Percentiles rank a stretch among this genome's conserved stretches.
These are phyloP conservation scores for Monopis laevigella DNA, from an alignment of 2,888 invertebrate species.

Conservation along the genomic window DNA sequence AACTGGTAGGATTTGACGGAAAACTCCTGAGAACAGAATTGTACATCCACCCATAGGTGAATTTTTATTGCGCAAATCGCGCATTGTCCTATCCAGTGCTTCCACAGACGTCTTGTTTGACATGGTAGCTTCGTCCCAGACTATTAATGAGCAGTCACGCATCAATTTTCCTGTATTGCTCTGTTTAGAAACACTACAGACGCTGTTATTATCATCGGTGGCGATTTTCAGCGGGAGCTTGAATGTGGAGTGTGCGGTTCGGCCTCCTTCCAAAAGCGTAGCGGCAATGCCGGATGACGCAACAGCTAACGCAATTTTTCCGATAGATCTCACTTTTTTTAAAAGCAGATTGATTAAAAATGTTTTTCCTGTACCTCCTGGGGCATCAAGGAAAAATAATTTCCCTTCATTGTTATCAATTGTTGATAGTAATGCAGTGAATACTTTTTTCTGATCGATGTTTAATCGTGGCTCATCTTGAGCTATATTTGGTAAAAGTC, in stretches of 20 bases:
- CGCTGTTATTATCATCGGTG: too few relatives aligned
- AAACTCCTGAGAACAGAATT: slow-evolving; percentile 20
- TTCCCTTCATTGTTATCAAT: slow-evolving; percentile 18
- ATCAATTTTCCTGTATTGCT: slow-evolving; percentile 17
- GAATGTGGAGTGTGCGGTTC: slow-evolving; percentile 17
- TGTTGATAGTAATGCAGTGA: slow-evolving; percentile 19
- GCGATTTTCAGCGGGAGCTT: slow-evolving; percentile 18
- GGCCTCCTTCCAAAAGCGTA: slow-evolving; percentile 16
- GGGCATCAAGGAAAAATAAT: slow-evolving; percentile 16
- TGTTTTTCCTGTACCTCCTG: slow-evolving; percentile 19
- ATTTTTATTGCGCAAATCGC: slow-evolving; percentile 13
- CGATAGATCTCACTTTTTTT: slow-evolving; percentile 16
- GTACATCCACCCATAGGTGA: slow-evolving; percentile 18
- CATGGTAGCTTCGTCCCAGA: slow-evolving; percentile 13
- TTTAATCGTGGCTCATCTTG: slow-evolving; percentile 7
- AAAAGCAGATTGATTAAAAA: slow-evolving; percentile 23
- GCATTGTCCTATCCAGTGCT: slow-evolving; percentile 10
- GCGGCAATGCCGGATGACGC: slow-evolving; percentile 17
- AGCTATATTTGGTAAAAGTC: slow-evolving; percentile 22
- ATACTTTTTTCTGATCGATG: slow-evolving; percentile 17
- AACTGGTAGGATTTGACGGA: slow-evolving; percentile 21
- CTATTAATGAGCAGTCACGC: slow-evolving; percentile 14
- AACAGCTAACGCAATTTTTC: slow-evolving; percentile 14
- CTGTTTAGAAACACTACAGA: neutral
- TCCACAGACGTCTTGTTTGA: slow-evolving; percentile 6